A percentile compares a stretch with the other conserved stretches of the same genome.
phyloP scores from a whole-genome alignment of 2,113 vertebrate genomes.

The Erythrocercus mccallii region DNA sequence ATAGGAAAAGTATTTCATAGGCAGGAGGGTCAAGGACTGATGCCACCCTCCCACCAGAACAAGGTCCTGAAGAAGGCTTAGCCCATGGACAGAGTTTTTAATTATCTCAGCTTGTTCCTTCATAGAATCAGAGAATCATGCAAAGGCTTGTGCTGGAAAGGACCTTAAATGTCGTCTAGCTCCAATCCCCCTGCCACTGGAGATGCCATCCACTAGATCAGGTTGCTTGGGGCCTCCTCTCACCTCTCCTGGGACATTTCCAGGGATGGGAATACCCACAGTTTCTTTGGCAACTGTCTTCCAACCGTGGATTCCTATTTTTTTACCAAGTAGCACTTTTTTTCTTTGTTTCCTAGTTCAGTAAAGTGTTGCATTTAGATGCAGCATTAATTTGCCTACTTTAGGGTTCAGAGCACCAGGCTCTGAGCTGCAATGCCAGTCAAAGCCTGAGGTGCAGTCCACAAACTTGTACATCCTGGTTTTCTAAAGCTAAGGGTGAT shows the following conservation, averaged over 20 bases:
- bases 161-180: too few relatives aligned
- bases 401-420: neutral
- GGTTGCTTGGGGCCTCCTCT: neutral
- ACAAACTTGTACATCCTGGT: neutral
- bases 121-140: neutral
- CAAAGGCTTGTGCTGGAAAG: neutral
- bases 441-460: neutral
- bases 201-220: neutral
- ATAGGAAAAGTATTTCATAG: neutral
- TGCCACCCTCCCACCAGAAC: neutral
- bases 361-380: neutral
- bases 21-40: neutral
- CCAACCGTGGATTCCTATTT: neutral
- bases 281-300: neutral
- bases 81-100: neutral
- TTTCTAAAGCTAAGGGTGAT: neutral
- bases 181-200: fast-evolving
- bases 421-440: neutral
- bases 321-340: neutral
- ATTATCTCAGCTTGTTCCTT: neutral
- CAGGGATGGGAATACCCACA: neutral
- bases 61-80: neutral
- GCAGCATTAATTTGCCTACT: neutral
- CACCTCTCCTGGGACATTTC: neutral
- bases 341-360: neutral